Percentiles rank a stretch among this genome's conserved stretches.
Evolutionary conservation across 2,797 vertebrate genomes (phyloP).

Genomic region (Hoplostethus mediterraneus): DNA sequence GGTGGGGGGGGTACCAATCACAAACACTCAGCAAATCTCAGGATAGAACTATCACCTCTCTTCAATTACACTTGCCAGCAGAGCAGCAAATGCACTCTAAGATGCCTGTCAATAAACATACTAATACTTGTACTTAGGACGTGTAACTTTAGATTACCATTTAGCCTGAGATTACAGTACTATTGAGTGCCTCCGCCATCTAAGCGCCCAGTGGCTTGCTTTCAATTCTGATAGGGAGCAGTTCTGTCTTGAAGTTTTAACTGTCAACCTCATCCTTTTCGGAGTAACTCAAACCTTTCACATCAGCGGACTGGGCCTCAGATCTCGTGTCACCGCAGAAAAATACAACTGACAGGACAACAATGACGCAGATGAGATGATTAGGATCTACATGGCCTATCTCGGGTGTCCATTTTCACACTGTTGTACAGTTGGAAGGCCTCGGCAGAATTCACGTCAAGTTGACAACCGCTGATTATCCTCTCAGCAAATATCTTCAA

Average conservation of each 20-base stretch:
- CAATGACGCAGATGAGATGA: conserved; percentile 31
- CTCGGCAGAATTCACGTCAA: conserved; percentile 34
- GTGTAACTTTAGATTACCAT: conserved; percentile 42
- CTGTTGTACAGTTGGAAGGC: conserved; percentile 2
- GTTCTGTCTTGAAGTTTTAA: conserved; percentile 32
- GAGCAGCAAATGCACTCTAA: conserved; percentile 24
- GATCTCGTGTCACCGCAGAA: conserved; percentile 13
- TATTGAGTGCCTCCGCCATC: neutral
- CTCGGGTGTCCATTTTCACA: conserved; percentile 41
- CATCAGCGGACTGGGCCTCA: conserved; percentile 22
- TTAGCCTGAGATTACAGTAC: conserved; percentile 39
- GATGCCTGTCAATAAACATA: conserved; percentile 37
- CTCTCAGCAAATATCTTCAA: neutral
- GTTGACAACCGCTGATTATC: conserved; percentile 42
- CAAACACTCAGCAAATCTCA: conserved; percentile 41
- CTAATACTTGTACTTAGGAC: conserved; percentile 30
- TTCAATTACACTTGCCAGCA: conserved; percentile 41
- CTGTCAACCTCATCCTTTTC: conserved; percentile 42
- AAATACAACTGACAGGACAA: conserved; percentile 23
- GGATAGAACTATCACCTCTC: conserved; percentile 17
- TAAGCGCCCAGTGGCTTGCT: conserved; percentile 3
- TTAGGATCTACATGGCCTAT: conserved; percentile 26
- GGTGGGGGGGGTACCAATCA: conserved; percentile 6
- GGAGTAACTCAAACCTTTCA: conserved; percentile 29
- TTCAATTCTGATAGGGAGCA: conserved; percentile 30